Percentiles rank a stretch among this genome's conserved stretches.
Evolutionary conservation across 2,113 vertebrate genomes (phyloP).

Genomic region (Lucifuga dentata): DNA sequence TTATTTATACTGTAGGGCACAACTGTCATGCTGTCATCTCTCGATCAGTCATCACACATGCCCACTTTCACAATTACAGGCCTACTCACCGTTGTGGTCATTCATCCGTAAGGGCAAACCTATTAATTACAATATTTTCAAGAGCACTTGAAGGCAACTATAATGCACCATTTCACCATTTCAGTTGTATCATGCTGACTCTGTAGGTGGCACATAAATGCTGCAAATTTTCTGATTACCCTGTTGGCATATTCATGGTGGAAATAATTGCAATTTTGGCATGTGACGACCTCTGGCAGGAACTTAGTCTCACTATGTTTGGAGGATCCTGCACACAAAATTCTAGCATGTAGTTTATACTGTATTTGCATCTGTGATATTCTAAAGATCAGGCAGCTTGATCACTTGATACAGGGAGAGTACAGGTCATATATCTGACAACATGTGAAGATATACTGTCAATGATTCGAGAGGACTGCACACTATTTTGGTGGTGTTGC

Average conservation of each 20-base stretch:
- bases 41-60: not conserved
- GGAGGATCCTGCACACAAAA: slow-evolving; percentile 5
- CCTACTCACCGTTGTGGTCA: not conserved
- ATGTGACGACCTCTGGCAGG: slow-evolving; percentile 17
- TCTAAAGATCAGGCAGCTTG: slow-evolving; percentile 30
- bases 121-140: slow-evolving; percentile 23
- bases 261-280: slow-evolving; percentile 50
- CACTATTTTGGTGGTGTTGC: no score
- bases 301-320: not conserved
- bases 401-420: not conserved
- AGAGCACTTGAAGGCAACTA: slow-evolving; percentile 34
- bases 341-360: not conserved
- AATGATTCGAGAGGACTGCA: not conserved
- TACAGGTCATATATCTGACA: slow-evolving; percentile 13
- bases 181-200: slow-evolving; percentile 40
- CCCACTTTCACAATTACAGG: not conserved
- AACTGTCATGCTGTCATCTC: slow-evolving; percentile 2
- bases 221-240: slow-evolving; percentile 53
- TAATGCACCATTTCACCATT: slow-evolving; percentile 26
- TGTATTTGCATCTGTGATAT: slow-evolving; percentile 21
- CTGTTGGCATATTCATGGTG: slow-evolving; percentile 24
- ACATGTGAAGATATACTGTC: slow-evolving; percentile 20
- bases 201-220: slow-evolving; percentile 32
- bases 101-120: slow-evolving; percentile 7
- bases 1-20: no score